Base-by-base conservation (phyloP, 2,113 vertebrate genomes). In the Colaptes auratus region DNA sequence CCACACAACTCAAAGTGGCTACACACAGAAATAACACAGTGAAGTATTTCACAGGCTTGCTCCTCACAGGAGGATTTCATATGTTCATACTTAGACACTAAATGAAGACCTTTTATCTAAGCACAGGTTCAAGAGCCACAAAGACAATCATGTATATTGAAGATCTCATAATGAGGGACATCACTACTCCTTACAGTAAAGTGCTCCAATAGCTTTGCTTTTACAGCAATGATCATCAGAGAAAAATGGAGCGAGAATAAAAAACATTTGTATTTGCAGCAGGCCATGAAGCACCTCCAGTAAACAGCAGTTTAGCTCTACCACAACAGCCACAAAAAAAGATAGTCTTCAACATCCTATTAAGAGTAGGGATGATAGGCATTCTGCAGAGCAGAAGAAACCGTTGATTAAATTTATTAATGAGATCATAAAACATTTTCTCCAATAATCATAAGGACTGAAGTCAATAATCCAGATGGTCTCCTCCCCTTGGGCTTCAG, bases 351-450 rank as follows among this genome's bases (percentile, higher is more conserved):
- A 52, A n/a, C 46, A 66, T 25, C 28, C 13, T 55, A 12, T 12
- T 28, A 76, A 10, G 12, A 92, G 9, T 3, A 0, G 5, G 2
- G 12, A 94, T 82, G 15, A 36, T 6, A 50, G 6, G 21, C 55
- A 82, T 65, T 76, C 84, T 85, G 35, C 50, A 84, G 74, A 58
- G 70, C 48, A 79, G 67, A 87, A 78, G 44, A 75, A 86, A 91
- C 4, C 75, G 78, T 53, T 79, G 44, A 89, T 82, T 92, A 61
- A 64, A 72, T 53, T 78, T 72, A 89, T 82, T 73, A 82, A 89
- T 79, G 35, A 92, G 59, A 87, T 76, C 78, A 87, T 61, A 85
- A 76, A 93, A 52, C 23, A 61, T 58, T 30, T 92, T 87, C 50
- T 82, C n/a, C 69, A 59, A 27, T 73, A 85, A 96, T 76, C 20